A percentile compares a stretch with the other conserved stretches of the same genome.
phyloP scores from a whole-genome alignment of 2,888 invertebrate genomes.

The Ophonus ardosiacus region DNA sequence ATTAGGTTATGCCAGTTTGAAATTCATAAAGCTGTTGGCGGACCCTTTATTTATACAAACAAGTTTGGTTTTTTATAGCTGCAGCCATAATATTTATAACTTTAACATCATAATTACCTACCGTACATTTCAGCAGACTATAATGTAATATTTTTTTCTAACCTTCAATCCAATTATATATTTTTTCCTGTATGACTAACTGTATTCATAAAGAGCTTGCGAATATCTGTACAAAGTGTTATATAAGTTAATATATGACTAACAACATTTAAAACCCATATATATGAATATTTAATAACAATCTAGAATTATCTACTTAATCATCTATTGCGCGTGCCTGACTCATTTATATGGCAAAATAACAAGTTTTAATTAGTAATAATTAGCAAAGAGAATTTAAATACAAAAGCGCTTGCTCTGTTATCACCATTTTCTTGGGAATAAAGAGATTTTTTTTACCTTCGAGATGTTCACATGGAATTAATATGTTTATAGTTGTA shows the following conservation, averaged over 20 bases:
- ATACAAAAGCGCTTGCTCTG: conserved; percentile 38
- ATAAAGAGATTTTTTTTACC: background rate
- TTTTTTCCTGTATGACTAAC: conserved; percentile 45
- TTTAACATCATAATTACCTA: background rate
- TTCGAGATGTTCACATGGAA: background rate
- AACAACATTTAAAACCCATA: conserved; percentile 48
- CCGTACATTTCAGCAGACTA: background rate
- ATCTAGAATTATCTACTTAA: conserved; percentile 53
- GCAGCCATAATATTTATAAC: background rate
- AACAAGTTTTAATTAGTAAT: conserved; percentile 56
- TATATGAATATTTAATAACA: conserved; percentile 55
- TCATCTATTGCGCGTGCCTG: conserved; percentile 57
- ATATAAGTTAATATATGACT: conserved; percentile 56
- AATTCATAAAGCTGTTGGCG: too few species aligned
- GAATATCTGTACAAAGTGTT: conserved; percentile 35
- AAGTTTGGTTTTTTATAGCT: too few species aligned
- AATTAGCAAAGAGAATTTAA: conserved; percentile 52
- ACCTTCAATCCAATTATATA: conserved; percentile 39
- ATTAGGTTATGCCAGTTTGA: too few species aligned
- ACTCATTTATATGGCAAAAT: conserved; percentile 51
- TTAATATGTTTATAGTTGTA: background rate
- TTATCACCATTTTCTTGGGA: conserved; percentile 4
- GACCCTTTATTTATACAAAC: too few species aligned
- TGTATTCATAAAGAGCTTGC: conserved; percentile 35
- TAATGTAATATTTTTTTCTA: conserved; percentile 23